These are phyloP conservation scores for Antitype chi DNA, from an alignment of 2,888 invertebrate genomes.

Conservation along the genomic window DNA sequence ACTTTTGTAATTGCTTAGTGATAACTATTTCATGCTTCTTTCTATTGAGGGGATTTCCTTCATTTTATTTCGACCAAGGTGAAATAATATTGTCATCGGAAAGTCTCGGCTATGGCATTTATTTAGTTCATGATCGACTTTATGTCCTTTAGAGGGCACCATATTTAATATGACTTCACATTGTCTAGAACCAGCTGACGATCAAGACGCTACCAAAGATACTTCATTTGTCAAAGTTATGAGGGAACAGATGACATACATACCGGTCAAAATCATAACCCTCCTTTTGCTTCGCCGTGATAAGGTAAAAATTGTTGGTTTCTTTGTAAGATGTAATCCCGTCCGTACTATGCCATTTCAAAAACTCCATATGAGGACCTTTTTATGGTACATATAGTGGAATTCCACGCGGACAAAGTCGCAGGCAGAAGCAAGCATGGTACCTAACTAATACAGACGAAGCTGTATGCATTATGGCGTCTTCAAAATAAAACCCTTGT, in stretches of 20 bases:
- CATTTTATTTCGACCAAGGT: background rate
- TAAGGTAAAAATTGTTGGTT: background rate
- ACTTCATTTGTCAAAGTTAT: too few relatives aligned
- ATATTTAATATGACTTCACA: too few relatives aligned
- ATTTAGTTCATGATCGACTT: too few relatives aligned
- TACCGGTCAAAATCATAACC: too few relatives aligned
- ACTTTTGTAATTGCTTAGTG: slow-evolving; percentile 38
- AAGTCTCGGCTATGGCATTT: too few relatives aligned
- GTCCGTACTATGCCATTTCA: background rate
- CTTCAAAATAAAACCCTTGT: slow-evolving; percentile 8
- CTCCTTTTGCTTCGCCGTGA: too few relatives aligned
- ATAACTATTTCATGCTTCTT: slow-evolving; percentile 13
- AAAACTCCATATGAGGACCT: background rate
- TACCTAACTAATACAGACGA: background rate
- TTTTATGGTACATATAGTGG: background rate
- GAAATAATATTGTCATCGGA: too few relatives aligned
- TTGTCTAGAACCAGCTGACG: too few relatives aligned
- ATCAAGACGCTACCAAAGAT: too few relatives aligned
- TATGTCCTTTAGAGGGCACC: too few relatives aligned
- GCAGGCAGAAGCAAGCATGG: too few relatives aligned
- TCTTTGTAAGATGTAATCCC: background rate
- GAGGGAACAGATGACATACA: too few relatives aligned
- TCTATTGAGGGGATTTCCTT: background rate
- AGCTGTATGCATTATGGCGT: background rate
- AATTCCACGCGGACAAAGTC: background rate